Base-by-base conservation (phyloP, 2,797 vertebrate species). In the Channa striata region DNA sequence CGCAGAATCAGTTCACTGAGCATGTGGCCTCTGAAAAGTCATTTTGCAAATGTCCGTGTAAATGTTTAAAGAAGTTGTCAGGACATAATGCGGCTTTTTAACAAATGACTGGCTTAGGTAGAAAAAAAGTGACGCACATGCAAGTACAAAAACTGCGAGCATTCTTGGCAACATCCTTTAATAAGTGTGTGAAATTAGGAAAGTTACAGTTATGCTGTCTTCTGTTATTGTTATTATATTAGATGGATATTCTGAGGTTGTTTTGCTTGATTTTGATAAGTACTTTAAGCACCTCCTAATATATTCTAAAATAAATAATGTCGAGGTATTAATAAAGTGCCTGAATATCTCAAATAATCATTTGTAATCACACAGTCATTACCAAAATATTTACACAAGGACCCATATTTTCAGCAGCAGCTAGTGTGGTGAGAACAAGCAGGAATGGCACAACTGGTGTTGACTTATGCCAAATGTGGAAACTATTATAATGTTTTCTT, bases 401-500 rank as follows among this genome's bases (percentile, higher is more conserved):
- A 19, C 39, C 11, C 19, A 25, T 49, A n/a, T 74, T 64, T 59
- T 63, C 59, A 58, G 53, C n/a, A 6, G 21, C n/a, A 60, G 36
- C 23, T 11, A 6, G 6, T 30, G 0, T 5, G 8, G 11, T 30
- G 10, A 50, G 34, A 63, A 25, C 34, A 9, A 39, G 57, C 8
- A 23, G 47, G 44, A 70, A 68, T 8, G 47, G 58, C 14, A 25
- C 11, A 16, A 67, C 25, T 30, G 4, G 4, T 6, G 6, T 3
- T 6, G 25, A 68, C 58, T 33, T 10, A 13, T 30, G 54, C 44
- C 67, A 33, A 85, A 89, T 76, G 79, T 91, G 92, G 91, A 90
- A 91, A 68, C 73, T 60, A 87, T 93, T 92, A 88, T 46, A 36
- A 77, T 82, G 85, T 93, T 93, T 89, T 88, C 74, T 90, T 91